phyloP scores from a whole-genome alignment of 2,888 invertebrate species.

The Tinea pellionella region DNA sequence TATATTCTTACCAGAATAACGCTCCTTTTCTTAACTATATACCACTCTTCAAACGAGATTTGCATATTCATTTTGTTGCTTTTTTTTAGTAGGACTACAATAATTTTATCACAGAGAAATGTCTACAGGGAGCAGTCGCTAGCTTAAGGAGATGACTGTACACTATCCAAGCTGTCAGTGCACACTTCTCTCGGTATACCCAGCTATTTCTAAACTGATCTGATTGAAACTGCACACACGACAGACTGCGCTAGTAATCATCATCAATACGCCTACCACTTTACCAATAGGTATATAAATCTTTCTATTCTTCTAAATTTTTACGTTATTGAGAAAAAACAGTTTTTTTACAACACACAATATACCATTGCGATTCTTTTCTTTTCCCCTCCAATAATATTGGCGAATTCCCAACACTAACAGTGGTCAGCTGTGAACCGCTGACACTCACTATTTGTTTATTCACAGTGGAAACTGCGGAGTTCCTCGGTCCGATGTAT shows the following conservation, averaged over 20 bases:
- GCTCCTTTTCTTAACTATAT: constrained; percentile 1
- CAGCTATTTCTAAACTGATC: too few species aligned
- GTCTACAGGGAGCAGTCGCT: too few species aligned
- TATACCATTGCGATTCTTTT: background rate
- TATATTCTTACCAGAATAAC: background rate
- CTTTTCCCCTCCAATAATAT: background rate
- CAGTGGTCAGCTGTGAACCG: constrained; percentile 7
- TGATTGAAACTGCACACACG: too few species aligned
- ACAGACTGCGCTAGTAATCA: too few species aligned
- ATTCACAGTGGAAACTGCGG: background rate
- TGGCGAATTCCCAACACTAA: background rate
- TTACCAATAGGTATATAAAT: too few species aligned
- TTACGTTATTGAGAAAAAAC: too few species aligned
- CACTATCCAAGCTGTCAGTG: too few species aligned
- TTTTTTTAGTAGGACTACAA: background rate
- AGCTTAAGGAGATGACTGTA: too few species aligned
- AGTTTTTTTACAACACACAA: background rate
- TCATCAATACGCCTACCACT: too few species aligned
- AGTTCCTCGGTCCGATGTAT: background rate
- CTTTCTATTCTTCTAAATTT: too few species aligned
- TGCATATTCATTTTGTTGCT: background rate
- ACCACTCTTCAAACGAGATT: background rate
- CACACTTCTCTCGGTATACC: too few species aligned
- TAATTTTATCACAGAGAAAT: too few species aligned
- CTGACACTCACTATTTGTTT: constrained; percentile 8